Evolutionary conservation across 2,113 vertebrate species (phyloP), one percentile per base, ranked within the genome.

Genomic region (Megaceryle maxima): DNA sequence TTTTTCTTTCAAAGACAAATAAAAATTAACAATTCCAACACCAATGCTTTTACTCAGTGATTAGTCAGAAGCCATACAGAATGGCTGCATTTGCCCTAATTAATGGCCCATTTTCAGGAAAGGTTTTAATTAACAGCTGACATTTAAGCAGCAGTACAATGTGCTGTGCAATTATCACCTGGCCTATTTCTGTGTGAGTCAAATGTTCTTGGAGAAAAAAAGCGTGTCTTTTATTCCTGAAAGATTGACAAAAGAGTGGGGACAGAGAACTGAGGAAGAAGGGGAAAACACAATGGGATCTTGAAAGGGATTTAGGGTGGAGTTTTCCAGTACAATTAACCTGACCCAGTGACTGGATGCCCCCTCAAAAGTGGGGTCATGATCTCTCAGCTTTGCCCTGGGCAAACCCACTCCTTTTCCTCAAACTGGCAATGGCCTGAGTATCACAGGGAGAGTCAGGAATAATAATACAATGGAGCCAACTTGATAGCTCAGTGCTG

Each of bases 81-180:
- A 90, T 5, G 28, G 25, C 33, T 72, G 25, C 41, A 41, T 76
- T 50, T 73, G 81, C 46, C 87, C 96, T 96, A 96, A 96, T 97
- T 97, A 94, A 90, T 91, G 83, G 8, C 81, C 93, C 44, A 39
- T 79, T 95, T 97, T 93, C 82, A 90, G 51, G 10, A 56, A 21
- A 75, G 37, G 51, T 17, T 93, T 94, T 96, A 95, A 97, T 94
- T 97, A 97, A 95, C 87, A 94, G 69, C 69, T 96, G 92, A 96
- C 94, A 92, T 91, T 92, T 82, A 80, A 82, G 66, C 74, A 93
- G 68, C 66, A 57, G 37, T 78, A 73, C 48, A 81, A 7, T 81
- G 39, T 76, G 66, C 50, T 50, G 33, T 73, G 74, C 70, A 93
- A 91, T 96, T 93, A 96, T 85, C 60, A 96, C 83, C 94, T 95